These are phyloP conservation scores for Myiagra hebetior DNA, from an alignment of 2,113 vertebrate species.

Conservation along the genomic window DNA sequence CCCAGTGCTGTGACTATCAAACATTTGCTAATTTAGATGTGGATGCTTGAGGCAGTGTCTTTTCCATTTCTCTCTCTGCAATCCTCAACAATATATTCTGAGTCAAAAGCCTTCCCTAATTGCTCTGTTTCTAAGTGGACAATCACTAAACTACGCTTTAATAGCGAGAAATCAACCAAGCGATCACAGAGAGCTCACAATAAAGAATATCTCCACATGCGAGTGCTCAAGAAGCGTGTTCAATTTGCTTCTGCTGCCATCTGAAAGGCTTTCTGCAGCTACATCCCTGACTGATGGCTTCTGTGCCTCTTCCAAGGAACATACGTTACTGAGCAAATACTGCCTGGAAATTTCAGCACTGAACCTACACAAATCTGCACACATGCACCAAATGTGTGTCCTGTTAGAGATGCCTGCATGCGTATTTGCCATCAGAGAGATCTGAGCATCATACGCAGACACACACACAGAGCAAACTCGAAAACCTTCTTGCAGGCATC, in stretches of 20 bases:
- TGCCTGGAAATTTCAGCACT: neutral
- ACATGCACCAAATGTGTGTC: conserved; percentile 19
- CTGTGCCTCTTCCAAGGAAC: conserved; percentile 57
- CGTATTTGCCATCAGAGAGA: conserved; percentile 49
- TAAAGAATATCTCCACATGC: neutral
- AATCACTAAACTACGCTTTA: conserved; percentile 1
- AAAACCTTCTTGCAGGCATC: conserved; percentile 61
- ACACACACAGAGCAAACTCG: conserved; percentile 16
- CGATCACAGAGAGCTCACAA: neutral
- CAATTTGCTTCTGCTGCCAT: conserved; percentile 25
- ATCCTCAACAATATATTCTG: neutral
- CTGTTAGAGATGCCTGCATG: neutral
- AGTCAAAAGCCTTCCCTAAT: neutral
- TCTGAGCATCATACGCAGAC: neutral
- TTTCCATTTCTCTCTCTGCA: neutral
- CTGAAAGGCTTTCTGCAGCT: conserved; percentile 42
- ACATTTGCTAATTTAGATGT: neutral
- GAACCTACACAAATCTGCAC: conserved; percentile 39
- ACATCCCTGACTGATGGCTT: conserved; percentile 37
- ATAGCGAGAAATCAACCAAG: conserved; percentile 2
- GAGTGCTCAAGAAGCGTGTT: neutral
- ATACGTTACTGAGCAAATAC: conserved; percentile 58
- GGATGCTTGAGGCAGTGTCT: neutral
- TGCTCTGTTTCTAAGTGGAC: conserved; percentile 15
- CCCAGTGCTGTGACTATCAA: neutral